phyloP scores from a whole-genome alignment of 1,140 invertebrate species.

The Trichoplusia ni region DNA sequence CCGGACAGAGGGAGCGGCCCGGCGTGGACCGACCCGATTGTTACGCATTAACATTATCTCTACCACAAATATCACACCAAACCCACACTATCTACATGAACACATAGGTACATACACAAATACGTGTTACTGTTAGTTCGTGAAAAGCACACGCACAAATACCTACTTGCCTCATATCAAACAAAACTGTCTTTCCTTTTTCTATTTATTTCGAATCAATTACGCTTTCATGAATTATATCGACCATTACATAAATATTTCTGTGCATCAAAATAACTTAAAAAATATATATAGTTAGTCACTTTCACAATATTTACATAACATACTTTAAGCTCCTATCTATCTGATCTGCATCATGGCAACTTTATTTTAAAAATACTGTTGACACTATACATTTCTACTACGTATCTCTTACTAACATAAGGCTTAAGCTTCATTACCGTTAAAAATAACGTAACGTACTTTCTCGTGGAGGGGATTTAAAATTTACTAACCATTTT shows the following conservation, averaged over 20 bases:
- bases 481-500: slow-evolving; percentile 16
- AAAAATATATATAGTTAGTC: too few species aligned
- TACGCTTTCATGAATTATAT: too few species aligned
- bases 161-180: neutral
- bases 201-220: too few species aligned
- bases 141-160: neutral
- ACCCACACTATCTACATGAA: neutral
- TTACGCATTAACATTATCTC: slow-evolving; percentile 58
- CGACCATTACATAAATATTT: too few species aligned
- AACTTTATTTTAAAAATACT: neutral
- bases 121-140: too few species aligned
- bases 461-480: slow-evolving; percentile 20
- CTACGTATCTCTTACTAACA: slow-evolving; percentile 24
- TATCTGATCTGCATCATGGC: too few species aligned
- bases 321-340: too few species aligned
- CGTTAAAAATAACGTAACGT: slow-evolving; percentile 14
- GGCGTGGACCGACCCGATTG: slow-evolving; percentile 52
- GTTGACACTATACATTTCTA: slow-evolving; percentile 27
- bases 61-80: slow-evolving; percentile 27
- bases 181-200: too few species aligned
- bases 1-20: slow-evolving; percentile 61
- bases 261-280: too few species aligned
- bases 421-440: slow-evolving; percentile 37
- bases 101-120: too few species aligned
- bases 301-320: too few species aligned